Evolutionary conservation across 2,888 invertebrate species (phyloP).

Genomic region (Trichopria drosophilae): DNA sequence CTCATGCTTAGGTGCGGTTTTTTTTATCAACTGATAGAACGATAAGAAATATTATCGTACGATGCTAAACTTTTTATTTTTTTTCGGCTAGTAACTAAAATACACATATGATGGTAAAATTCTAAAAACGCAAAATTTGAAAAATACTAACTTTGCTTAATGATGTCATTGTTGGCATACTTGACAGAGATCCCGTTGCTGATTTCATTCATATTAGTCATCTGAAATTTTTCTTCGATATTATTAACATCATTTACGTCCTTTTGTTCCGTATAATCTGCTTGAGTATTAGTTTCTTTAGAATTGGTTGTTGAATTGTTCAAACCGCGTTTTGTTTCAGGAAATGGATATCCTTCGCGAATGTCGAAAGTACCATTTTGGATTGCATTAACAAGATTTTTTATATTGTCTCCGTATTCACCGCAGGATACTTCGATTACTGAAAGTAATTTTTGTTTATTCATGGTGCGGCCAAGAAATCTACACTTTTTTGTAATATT

Average conservation of each 20-base stretch:
- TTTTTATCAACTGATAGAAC: too few species aligned
- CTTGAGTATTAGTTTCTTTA: conserved; percentile 42
- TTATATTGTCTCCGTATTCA: conserved; percentile 90
- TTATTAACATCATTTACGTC: conserved; percentile 52
- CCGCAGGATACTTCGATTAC: conserved; percentile 96
- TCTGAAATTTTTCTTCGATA: conserved; percentile 51
- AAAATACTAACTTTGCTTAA: conserved; percentile 47
- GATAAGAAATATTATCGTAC: too few species aligned
- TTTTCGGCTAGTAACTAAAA: too few species aligned
- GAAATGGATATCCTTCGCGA: conserved; percentile 72
- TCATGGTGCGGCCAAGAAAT: too few species aligned
- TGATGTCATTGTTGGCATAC: conserved; percentile 49
- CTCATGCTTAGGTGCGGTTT: too few species aligned
- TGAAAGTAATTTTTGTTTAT: too few species aligned
- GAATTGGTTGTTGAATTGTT: conserved; percentile 57
- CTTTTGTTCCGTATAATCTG: conserved; percentile 40
- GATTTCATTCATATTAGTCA: conserved; percentile 42
- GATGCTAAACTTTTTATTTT: too few species aligned
- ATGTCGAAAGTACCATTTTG: conserved; percentile 83
- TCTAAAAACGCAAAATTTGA: neutral
- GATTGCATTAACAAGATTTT: conserved; percentile 81
- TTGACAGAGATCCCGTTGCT: conserved; percentile 47
- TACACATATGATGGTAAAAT: too few species aligned
- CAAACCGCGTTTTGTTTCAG: conserved; percentile 62
- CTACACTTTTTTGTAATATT: too few species aligned